A percentile compares a stretch with the other conserved stretches of the same genome.
phyloP scores from a whole-genome alignment of 2,113 vertebrate genomes.

The Periophthalmodon schlosseri region DNA sequence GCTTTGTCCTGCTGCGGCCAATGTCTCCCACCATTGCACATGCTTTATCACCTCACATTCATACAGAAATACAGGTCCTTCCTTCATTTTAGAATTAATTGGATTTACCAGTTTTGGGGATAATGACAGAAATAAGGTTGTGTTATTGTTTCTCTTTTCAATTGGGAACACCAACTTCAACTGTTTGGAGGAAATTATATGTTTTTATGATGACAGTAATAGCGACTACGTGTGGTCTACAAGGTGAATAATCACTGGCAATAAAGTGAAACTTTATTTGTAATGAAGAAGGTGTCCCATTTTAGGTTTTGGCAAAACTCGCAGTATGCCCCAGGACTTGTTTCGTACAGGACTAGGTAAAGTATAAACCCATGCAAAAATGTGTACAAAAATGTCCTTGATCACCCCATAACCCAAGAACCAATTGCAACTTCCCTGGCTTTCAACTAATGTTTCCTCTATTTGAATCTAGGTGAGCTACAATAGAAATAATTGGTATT shows the following conservation, averaged over 20 bases:
- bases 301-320: slow-evolving; percentile 75
- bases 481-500: neutral
- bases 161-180: too few relatives aligned
- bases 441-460: slow-evolving; percentile 58
- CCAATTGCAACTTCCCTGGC: slow-evolving; percentile 34
- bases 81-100: slow-evolving; percentile 7
- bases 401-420: slow-evolving; percentile 33
- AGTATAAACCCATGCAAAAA: slow-evolving; percentile 49
- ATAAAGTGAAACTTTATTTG: slow-evolving; percentile 11
- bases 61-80: slow-evolving; percentile 21
- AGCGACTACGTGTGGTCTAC: neutral
- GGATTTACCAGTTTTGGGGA: neutral
- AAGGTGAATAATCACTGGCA: neutral
- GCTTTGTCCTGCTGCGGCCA: slow-evolving; percentile 43
- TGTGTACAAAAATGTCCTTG: slow-evolving; percentile 25
- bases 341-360: slow-evolving; percentile 73
- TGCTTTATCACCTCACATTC: slow-evolving; percentile 42
- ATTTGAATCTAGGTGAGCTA: neutral
- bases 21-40: slow-evolving; percentile 47
- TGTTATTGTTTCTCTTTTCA: neutral
- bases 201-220: neutral
- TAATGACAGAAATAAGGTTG: neutral
- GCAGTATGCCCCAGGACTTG: slow-evolving; percentile 75
- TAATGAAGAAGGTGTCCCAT: slow-evolving; percentile 66
- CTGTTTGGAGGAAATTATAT: neutral